Base-by-base conservation (phyloP, 2,888 invertebrate species). In the Ormia ochracea region DNA sequence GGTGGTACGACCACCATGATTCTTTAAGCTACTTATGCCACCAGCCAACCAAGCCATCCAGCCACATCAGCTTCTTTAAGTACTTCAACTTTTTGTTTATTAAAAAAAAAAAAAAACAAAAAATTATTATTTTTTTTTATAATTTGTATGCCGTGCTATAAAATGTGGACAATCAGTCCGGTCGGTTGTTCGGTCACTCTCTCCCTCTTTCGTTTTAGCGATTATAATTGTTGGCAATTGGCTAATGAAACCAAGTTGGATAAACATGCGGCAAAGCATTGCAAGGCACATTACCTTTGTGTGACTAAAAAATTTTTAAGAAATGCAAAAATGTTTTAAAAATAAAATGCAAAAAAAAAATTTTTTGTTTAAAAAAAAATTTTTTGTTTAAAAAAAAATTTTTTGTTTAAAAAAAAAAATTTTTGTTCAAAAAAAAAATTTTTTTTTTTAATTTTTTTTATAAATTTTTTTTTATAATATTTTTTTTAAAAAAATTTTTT, bases 11-110 rank as follows among this genome's bases (percentile, higher is more conserved):
- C 88, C 89, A 88, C 88, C 89, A 84, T 84, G 81, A 83, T 82
- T 84, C 87, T 83, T 76, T 87, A 88, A 88, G 88, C 81, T 82
- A 81, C 82, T 82, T 82, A 82, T 86, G 86, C 84, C 82, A 86
- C 43, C 65, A 65, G 41, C 17, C 65, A 56, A 36, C 65, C 84
- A 82, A 48, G 82, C 78, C 84, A 83, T 82, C 74, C 84, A 84
- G 81, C 82, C 82, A 83, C 82, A 41, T 12, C 63, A 70, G 72
- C 65, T 72, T 72, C 70, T 52, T 61, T 66, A 76, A 80, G 79
- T 76, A 80, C 70, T 76, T 72, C 36, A 59, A 61, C 9, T 48
- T 70, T 33, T 52, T 52, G 38, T 10, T 50, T 56, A n/a, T n/a
- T n/a, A n/a, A n/a, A n/a, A n/a, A n/a, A n/a, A n/a, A n/a, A n/a